phyloP scores from a whole-genome alignment of 1,140 invertebrate species.

The Telenomus remus region DNA sequence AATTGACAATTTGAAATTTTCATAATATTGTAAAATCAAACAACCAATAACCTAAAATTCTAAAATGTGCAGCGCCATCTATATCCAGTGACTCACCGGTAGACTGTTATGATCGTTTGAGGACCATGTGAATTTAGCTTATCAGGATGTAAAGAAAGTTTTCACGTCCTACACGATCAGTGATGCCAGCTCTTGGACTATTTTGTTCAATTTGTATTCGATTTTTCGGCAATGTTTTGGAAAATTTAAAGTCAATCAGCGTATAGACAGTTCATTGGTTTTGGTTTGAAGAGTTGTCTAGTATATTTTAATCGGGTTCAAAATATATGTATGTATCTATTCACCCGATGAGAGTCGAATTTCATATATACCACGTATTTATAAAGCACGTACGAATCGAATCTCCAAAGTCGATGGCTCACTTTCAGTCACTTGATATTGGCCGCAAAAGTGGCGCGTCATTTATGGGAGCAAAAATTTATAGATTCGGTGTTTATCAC shows the following conservation, averaged over 20 bases:
- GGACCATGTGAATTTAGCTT: too few species aligned
- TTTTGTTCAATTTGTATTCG: background rate
- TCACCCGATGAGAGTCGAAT: constrained; percentile 45
- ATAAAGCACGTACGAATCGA: constrained; percentile 32
- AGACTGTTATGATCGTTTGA: too few species aligned
- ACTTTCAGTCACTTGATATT: constrained; percentile 44
- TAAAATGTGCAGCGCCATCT: too few species aligned
- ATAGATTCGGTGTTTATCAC: constrained; percentile 42
- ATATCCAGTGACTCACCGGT: too few species aligned
- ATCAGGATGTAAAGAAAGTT: too few species aligned
- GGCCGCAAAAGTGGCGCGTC: constrained; percentile 51
- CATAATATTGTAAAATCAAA: too few species aligned
- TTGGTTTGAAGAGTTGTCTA: constrained; percentile 48
- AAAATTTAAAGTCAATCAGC: constrained; percentile 42
- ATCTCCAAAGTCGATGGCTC: constrained; percentile 43
- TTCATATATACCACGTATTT: constrained; percentile 41
- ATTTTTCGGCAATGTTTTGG: constrained; percentile 17
- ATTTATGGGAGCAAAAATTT: constrained; percentile 35
- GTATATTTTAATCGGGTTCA: constrained; percentile 46
- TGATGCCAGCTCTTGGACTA: too few species aligned
- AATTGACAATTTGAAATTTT: too few species aligned
- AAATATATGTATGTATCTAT: constrained; percentile 20
- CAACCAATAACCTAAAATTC: too few species aligned
- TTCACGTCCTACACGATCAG: too few species aligned
- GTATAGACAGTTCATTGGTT: constrained; percentile 46